Percentiles rank a stretch among this genome's conserved stretches.
Evolutionary conservation across 2,113 vertebrate genomes (phyloP).

Genomic region (Seriola quinqueradiata): DNA sequence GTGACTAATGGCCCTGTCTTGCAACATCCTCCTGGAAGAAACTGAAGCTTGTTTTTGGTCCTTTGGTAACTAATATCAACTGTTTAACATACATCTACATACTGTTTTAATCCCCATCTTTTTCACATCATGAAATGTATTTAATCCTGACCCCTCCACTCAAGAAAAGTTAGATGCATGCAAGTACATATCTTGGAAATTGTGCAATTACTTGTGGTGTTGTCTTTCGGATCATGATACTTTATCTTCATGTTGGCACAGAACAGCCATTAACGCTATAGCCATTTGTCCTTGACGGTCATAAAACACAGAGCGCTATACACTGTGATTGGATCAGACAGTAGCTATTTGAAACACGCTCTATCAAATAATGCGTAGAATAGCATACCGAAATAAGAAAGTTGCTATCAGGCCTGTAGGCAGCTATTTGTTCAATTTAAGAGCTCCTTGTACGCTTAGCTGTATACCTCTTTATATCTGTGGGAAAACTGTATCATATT

Average conservation of each 20-base stretch:
- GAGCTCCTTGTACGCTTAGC: neutral
- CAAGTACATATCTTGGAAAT: neutral
- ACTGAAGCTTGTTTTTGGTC: neutral
- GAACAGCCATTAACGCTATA: neutral
- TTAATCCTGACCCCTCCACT: neutral
- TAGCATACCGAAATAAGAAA: neutral
- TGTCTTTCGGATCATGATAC: neutral
- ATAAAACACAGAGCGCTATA: neutral
- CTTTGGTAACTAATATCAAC: neutral
- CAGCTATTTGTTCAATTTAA: neutral
- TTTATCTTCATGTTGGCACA: neutral
- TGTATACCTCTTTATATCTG: neutral
- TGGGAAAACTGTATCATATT: neutral
- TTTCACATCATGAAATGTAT: neutral
- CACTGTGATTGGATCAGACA: neutral
- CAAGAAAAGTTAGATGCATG: neutral
- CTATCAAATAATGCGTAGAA: neutral
- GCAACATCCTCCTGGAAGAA: neutral
- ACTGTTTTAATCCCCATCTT: neutral
- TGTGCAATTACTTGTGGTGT: neutral
- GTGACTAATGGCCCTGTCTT: constrained; percentile 10
- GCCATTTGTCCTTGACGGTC: neutral
- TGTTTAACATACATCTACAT: neutral
- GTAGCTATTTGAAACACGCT: neutral
- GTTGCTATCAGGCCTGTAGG: neutral